These are phyloP conservation scores for Epicampocera succincta DNA, from an alignment of 2,888 invertebrate species.

Conservation along the genomic window DNA sequence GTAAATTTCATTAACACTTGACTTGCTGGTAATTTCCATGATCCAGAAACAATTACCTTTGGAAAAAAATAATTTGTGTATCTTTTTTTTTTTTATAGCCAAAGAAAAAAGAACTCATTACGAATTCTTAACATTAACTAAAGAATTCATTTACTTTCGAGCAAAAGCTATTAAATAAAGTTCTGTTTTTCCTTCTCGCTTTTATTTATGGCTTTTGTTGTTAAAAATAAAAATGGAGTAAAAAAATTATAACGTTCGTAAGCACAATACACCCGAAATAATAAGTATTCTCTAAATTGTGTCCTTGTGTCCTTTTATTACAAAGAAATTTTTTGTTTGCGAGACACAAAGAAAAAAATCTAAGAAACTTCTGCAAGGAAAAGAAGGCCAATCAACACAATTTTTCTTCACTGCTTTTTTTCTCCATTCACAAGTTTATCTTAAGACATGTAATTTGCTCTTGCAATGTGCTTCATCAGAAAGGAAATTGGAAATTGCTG, in stretches of 20 bases:
- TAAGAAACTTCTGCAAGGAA: slow-evolving; percentile 71
- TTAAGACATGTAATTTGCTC: slow-evolving; percentile 79
- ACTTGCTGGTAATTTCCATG: slow-evolving; percentile 6
- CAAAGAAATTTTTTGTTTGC: slow-evolving; percentile 31
- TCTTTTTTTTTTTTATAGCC: neutral
- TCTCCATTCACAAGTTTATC: slow-evolving; percentile 11
- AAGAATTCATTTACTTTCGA: slow-evolving; percentile 62
- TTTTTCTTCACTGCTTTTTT: slow-evolving; percentile 44
- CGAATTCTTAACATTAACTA: slow-evolving; percentile 53
- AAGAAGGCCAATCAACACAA: slow-evolving; percentile 78
- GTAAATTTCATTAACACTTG: slow-evolving; percentile 66
- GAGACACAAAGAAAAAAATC: slow-evolving; percentile 61
- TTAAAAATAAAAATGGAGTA: no score
- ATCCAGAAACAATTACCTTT: slow-evolving; percentile 18
- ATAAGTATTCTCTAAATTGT: slow-evolving; percentile 68
- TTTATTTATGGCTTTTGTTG: slow-evolving; percentile 6
- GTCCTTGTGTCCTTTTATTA: slow-evolving; percentile 71
- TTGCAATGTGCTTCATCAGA: slow-evolving; percentile 81
- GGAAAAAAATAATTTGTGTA: slow-evolving; percentile 1
- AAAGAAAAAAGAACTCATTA: slow-evolving; percentile 47
- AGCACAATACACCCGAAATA: slow-evolving; percentile 57
- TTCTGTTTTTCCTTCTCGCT: slow-evolving; percentile 14
- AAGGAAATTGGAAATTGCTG: slow-evolving; percentile 81
- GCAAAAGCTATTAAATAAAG: slow-evolving; percentile 61
- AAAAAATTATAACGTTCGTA: slow-evolving; percentile 57